Evolutionary conservation across 2,888 invertebrate genomes (phyloP).

Genomic region (Leptinotarsa juncta): DNA sequence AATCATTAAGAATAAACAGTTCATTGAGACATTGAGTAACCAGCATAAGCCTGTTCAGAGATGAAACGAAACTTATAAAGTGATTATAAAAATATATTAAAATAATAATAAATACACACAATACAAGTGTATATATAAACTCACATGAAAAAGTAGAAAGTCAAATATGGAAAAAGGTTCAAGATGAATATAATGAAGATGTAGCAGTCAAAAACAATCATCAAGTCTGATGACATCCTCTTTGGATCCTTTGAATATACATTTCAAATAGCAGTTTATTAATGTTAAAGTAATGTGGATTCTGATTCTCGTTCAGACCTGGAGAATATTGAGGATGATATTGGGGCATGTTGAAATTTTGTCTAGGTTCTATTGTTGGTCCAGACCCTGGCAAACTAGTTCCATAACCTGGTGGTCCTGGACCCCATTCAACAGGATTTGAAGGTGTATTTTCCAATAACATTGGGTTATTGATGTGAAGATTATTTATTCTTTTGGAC

Average conservation of each 20-base stretch:
- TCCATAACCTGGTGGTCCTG: conserved; percentile 55
- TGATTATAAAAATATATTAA: background rate
- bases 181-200: background rate
- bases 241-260: conserved; percentile 82
- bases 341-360: conserved; percentile 63
- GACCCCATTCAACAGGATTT: conserved; percentile 57
- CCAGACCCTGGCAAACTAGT: conserved; percentile 58
- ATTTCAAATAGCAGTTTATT: conserved; percentile 89
- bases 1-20: no score
- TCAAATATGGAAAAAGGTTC: background rate
- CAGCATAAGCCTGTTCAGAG: no score
- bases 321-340: conserved; percentile 87
- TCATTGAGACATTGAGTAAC: no score
- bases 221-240: conserved; percentile 63
- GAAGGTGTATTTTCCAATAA: conserved; percentile 56
- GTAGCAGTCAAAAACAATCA: conserved; percentile 8
- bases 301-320: conserved; percentile 79
- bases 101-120: background rate
- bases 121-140: background rate
- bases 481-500: conserved; percentile 90
- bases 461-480: conserved; percentile 78
- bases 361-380: conserved; percentile 58
- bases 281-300: conserved; percentile 86
- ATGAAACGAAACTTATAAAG: no score
- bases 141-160: conserved; percentile 9